phyloP scores from a whole-genome alignment of 2,888 invertebrate genomes.

The Nemoura dubitans region DNA sequence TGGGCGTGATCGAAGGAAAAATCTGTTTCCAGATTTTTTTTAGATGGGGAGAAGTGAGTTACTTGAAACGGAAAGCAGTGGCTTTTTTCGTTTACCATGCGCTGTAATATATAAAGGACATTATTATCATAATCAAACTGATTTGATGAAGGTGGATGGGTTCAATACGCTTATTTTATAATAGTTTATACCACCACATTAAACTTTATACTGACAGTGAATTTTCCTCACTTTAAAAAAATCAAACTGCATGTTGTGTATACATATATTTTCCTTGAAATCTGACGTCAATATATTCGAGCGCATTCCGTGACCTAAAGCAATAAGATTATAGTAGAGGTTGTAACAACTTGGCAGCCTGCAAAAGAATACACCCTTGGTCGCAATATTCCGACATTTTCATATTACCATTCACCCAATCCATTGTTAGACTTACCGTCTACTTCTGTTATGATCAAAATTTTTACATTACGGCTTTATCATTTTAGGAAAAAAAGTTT shows the following conservation, averaged over 20 bases:
- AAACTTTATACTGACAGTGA: neutral
- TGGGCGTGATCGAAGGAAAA: neutral
- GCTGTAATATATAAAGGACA: neutral
- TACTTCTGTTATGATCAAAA: neutral
- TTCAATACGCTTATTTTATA: neutral
- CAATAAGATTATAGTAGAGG: neutral
- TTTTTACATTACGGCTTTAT: neutral
- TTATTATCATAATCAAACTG: neutral
- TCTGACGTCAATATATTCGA: conserved; percentile 21
- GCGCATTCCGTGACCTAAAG: neutral
- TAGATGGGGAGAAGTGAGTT: neutral
- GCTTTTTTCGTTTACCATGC: neutral
- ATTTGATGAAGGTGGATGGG: neutral
- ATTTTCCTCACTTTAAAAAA: neutral
- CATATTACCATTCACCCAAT: neutral
- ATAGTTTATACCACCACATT: neutral
- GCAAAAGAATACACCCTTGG: conserved; percentile 12
- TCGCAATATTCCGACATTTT: neutral
- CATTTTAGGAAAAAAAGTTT: neutral
- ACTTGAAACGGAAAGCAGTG: neutral
- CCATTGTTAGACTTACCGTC: neutral
- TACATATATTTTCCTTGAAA: neutral
- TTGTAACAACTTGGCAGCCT: neutral
- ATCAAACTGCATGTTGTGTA: neutral
- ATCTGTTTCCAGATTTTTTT: neutral